These are phyloP conservation scores for Mechanitis messenoides DNA, from an alignment of 2,888 invertebrate genomes.

Conservation along the genomic window DNA sequence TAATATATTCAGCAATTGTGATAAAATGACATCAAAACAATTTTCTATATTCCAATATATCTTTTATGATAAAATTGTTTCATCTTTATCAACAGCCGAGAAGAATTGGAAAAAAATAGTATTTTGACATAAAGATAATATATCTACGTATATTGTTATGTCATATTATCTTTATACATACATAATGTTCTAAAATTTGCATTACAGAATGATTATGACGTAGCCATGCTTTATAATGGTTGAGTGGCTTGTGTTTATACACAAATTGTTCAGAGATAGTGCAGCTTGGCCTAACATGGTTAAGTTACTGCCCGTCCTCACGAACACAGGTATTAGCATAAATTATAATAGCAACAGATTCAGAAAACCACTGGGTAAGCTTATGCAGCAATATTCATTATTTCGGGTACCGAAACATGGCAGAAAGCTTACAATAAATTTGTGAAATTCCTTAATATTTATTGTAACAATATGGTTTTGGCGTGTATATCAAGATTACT, in stretches of 20 bases:
- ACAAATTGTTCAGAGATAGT: conserved; percentile 21
- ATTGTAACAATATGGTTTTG: conserved; percentile 5
- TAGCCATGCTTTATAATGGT: not conserved
- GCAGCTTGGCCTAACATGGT: conserved; percentile 17
- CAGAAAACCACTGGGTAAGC: conserved; percentile 19
- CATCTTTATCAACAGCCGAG: too few relatives aligned
- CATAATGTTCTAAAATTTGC: conserved; percentile 2
- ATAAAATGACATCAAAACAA: not conserved
- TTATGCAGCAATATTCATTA: conserved; percentile 13
- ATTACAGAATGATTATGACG: conserved; percentile 5
- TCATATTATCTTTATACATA: not conserved
- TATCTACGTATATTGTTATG: not conserved
- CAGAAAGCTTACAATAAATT: conserved; percentile 6
- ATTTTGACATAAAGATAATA: not conserved
- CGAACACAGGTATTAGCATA: conserved; percentile 22
- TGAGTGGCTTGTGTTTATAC: conserved; percentile 14
- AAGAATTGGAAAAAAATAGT: not conserved
- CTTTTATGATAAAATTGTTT: too few relatives aligned
- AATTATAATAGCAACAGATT: conserved; percentile 22
- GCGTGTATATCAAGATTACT: conserved; percentile 6
- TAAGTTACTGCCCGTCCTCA: conserved; percentile 22
- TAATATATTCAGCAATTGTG: not conserved
- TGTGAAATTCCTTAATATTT: conserved; percentile 6
- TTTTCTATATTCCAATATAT: too few relatives aligned
- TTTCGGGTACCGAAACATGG: conserved; percentile 10